Evolutionary conservation across 2,113 vertebrate genomes (phyloP).

Genomic region (Tetrao urogallus): DNA sequence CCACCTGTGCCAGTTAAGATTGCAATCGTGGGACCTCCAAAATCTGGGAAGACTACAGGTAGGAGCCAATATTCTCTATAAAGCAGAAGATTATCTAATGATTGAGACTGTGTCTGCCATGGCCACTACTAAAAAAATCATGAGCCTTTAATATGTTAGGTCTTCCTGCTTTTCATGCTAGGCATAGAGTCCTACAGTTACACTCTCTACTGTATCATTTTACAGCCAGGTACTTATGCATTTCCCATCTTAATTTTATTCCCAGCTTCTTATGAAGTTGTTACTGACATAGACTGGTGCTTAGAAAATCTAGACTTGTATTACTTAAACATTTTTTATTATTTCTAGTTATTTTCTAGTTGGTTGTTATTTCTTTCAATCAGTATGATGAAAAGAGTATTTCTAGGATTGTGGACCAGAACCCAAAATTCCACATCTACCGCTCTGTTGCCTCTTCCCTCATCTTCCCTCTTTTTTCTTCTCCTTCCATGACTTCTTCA

Average conservation of each 20-base stretch:
- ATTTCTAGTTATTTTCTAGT: not conserved
- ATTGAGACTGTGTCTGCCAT: not conserved
- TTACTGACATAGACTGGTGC: not conserved
- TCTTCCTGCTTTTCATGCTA: not conserved
- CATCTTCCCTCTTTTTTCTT: not conserved
- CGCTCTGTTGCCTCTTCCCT: not conserved
- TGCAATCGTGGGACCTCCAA: constrained; percentile 89
- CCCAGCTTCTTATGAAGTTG: not conserved
- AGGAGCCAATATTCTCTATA: constrained; percentile 4
- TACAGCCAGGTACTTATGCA: not conserved
- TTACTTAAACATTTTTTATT: not conserved
- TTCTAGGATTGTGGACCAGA: not conserved
- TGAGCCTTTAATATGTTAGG: not conserved
- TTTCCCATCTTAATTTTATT: not conserved
- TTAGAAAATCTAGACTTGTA: not conserved
- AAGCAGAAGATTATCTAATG: not conserved
- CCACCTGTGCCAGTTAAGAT: constrained; percentile 85
- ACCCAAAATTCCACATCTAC: not conserved
- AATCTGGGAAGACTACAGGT: constrained; percentile 96
- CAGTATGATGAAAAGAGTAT: not conserved
- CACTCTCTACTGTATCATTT: not conserved
- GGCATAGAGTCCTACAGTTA: not conserved
- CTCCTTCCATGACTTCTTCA: not conserved
- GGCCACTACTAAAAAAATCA: not conserved
- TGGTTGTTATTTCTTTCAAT: not conserved